Evolutionary conservation across 1,140 invertebrate genomes (phyloP).

Genomic region (Andrena cerasifolii): DNA sequence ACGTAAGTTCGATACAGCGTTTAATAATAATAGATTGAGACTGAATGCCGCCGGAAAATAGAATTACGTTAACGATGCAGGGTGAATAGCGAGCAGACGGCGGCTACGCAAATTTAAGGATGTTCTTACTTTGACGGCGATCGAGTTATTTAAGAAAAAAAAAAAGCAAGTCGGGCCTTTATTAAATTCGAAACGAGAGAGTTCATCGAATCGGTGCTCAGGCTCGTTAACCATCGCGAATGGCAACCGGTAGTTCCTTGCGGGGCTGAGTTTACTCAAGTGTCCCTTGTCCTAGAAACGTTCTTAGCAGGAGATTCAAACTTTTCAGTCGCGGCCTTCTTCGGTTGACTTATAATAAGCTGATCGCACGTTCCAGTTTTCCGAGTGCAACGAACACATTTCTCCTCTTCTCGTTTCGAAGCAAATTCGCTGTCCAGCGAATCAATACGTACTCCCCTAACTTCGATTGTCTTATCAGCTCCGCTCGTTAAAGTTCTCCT

Average conservation of each 20-base stretch:
- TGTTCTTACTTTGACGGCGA: slow-evolving; percentile 19
- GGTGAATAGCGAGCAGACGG: not conserved
- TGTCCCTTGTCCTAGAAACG: slow-evolving; percentile 67
- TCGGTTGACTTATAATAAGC: slow-evolving; percentile 67
- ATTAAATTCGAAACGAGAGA: slow-evolving; percentile 52
- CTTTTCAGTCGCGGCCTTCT: slow-evolving; percentile 55
- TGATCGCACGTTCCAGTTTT: slow-evolving; percentile 63
- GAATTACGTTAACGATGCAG: not conserved
- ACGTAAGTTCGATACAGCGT: not conserved
- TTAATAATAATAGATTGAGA: not conserved
- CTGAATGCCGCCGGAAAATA: not conserved
- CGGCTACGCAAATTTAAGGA: not conserved
- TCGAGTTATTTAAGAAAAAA: slow-evolving; percentile 12
- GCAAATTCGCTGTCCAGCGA: slow-evolving; percentile 24
- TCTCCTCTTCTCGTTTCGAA: not conserved
- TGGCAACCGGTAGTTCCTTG: slow-evolving; percentile 52
- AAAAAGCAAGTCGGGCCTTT: not conserved
- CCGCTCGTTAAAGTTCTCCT: slow-evolving; percentile 16
- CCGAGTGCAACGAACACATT: slow-evolving; percentile 26
- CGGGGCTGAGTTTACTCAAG: slow-evolving; percentile 62
- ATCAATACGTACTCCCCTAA: slow-evolving; percentile 30
- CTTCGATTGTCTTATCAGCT: not conserved
- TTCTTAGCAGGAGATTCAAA: slow-evolving; percentile 53
- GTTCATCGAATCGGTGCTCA: slow-evolving; percentile 43
- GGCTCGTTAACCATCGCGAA: slow-evolving; percentile 52